Evolutionary conservation across 1,140 invertebrate genomes (phyloP).

Genomic region (Mamestra configurata): DNA sequence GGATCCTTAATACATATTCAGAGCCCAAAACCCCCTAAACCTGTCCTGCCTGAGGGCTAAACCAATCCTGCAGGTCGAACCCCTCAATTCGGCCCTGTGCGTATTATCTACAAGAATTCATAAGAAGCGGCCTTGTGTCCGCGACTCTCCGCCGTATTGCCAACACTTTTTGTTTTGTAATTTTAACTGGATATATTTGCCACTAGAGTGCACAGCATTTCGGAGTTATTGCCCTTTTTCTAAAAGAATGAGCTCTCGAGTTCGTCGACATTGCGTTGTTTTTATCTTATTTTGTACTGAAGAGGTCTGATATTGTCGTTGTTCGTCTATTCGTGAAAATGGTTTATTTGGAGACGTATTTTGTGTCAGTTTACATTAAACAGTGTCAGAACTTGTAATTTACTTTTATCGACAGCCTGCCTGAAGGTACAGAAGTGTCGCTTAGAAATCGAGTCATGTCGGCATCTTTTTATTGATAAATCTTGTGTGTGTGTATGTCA

Average conservation of each 20-base stretch:
- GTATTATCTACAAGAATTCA: slow-evolving; percentile 48
- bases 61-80: not conserved
- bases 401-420: too few species aligned
- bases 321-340: slow-evolving; percentile 12
- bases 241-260: slow-evolving; percentile 35
- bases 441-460: too few species aligned
- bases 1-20: not conserved
- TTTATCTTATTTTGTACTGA: slow-evolving; percentile 23
- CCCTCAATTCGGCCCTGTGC: slow-evolving; percentile 24
- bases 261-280: slow-evolving; percentile 35
- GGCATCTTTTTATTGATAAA: too few species aligned
- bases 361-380: not conserved
- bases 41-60: not conserved
- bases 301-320: slow-evolving; percentile 24
- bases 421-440: too few species aligned
- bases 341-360: not conserved
- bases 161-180: slow-evolving; percentile 51
- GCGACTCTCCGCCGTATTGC: slow-evolving; percentile 41
- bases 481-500: too few species aligned
- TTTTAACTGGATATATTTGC: slow-evolving; percentile 51
- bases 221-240: slow-evolving; percentile 38
- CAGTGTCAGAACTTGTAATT: not conserved
- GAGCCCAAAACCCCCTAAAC: not conserved
- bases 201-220: slow-evolving; percentile 41
- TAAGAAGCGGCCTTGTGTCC: slow-evolving; percentile 49